These are phyloP conservation scores for Montipora foliosa DNA, from an alignment of 64 coral and sea anemone species.

Conservation along the genomic window DNA sequence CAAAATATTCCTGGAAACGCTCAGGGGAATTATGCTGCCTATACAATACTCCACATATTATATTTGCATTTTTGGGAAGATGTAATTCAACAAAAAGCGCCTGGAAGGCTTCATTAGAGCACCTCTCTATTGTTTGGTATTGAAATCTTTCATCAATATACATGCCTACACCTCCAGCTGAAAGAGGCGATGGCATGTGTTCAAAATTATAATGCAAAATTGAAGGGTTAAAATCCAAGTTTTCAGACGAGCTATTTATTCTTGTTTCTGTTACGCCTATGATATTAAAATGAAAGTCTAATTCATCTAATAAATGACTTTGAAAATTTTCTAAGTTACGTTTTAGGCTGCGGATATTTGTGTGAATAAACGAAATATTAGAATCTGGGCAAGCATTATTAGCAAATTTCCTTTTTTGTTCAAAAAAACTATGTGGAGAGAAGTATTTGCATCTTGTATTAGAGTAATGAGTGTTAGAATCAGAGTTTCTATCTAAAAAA, in stretches of 20 bases:
- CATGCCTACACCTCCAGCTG: constrained; percentile 54
- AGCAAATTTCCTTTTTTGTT: too few species aligned
- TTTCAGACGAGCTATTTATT: neutral
- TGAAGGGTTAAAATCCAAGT: constrained; percentile 35
- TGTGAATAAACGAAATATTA: too few species aligned
- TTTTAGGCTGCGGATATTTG: too few species aligned
- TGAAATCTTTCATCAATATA: constrained; percentile 63
- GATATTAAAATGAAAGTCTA: too few species aligned
- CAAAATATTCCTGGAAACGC: constrained; percentile 9
- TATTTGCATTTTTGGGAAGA: constrained; percentile 15
- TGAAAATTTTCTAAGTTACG: too few species aligned
- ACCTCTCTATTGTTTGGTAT: constrained; percentile 43
- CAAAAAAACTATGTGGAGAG: too few species aligned
- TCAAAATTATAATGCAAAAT: constrained; percentile 56
- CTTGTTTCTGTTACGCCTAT: too few species aligned
- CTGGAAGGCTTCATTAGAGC: constrained; percentile 39
- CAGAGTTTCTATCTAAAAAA: too few species aligned
- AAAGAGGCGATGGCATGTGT: constrained; percentile 58
- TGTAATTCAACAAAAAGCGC: constrained; percentile 50
- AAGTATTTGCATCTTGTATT: too few species aligned
- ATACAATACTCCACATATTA: constrained; percentile 32
- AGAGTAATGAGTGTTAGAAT: too few species aligned
- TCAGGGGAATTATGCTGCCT: constrained; percentile 39
- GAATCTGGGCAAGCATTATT: too few species aligned
- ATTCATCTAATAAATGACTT: too few species aligned